These are phyloP conservation scores for Standfussiana lucernea DNA, from an alignment of 2,888 invertebrate species.

Conservation along the genomic window DNA sequence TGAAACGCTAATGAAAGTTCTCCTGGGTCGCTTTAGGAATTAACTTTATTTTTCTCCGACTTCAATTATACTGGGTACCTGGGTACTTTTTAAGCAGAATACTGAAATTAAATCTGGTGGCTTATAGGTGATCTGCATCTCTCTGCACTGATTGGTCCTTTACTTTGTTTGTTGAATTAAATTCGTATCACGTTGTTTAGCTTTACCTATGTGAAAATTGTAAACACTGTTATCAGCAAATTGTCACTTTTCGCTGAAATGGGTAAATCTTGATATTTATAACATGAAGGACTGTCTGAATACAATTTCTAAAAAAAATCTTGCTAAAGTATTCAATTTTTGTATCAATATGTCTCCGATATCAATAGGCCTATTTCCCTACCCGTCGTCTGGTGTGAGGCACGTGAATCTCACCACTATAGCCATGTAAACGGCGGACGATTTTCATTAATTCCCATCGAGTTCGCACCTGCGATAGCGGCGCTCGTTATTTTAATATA, in stretches of 20 bases:
- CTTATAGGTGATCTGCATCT: slow-evolving; percentile 74
- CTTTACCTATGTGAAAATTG: neutral
- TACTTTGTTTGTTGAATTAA: slow-evolving; percentile 70
- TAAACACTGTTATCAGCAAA: slow-evolving; percentile 13
- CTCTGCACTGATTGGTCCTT: slow-evolving; percentile 65
- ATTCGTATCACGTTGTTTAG: slow-evolving; percentile 44
- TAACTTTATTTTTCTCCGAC: slow-evolving; percentile 83
- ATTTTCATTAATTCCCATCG: slow-evolving; percentile 82
- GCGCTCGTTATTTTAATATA: slow-evolving; percentile 87
- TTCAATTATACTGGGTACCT: slow-evolving; percentile 82
- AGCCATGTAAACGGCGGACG: slow-evolving; percentile 71
- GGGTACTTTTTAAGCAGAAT: slow-evolving; percentile 83
- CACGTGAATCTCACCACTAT: slow-evolving; percentile 45
- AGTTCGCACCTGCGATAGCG: slow-evolving; percentile 84
- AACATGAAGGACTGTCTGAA: slow-evolving; percentile 22
- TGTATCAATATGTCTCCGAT: slow-evolving; percentile 46
- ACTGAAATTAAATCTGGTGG: slow-evolving; percentile 85
- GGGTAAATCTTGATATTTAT: slow-evolving; percentile 38
- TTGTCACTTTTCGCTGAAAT: neutral
- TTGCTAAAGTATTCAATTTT: slow-evolving; percentile 29
- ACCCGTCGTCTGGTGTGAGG: slow-evolving; percentile 34
- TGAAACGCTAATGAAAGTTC: slow-evolving; percentile 88
- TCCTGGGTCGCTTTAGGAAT: slow-evolving; percentile 82
- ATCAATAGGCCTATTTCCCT: slow-evolving; percentile 59
- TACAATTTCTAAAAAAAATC: slow-evolving; percentile 27